Conservation (phyloP, 1,140 invertebrate genomes). For the Penaeus vannamei region DNA sequence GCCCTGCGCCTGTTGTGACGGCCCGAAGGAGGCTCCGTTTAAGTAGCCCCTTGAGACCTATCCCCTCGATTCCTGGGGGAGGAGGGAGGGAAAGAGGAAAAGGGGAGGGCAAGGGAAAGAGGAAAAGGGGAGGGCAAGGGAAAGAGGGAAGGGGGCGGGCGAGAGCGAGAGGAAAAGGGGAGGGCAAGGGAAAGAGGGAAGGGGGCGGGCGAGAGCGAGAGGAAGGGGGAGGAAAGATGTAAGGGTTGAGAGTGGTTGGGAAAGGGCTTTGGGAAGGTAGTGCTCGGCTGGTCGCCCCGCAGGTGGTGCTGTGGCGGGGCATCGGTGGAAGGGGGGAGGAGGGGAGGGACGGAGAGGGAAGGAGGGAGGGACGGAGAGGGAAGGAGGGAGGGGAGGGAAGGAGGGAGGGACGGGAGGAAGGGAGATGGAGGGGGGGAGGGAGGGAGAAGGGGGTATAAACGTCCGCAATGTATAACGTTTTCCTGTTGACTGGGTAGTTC, state of each 20-base stretch:
- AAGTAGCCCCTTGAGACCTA: constrained; percentile 26
- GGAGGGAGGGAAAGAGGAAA: neutral
- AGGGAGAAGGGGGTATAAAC: neutral
- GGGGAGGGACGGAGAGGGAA: neutral
- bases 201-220: neutral
- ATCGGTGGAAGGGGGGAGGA: neutral
- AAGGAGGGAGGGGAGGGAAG: neutral
- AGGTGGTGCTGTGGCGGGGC: too few species aligned
- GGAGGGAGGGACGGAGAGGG: neutral
- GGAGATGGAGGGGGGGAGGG: neutral
- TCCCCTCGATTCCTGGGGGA: neutral
- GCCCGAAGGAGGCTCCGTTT: constrained; percentile 4
- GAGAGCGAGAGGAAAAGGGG: neutral
- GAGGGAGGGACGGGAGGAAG: neutral
- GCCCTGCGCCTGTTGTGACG: constrained; percentile 44
- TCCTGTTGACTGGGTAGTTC: neutral
- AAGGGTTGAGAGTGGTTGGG: too few species aligned
- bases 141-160: neutral
- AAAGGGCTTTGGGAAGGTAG: too few species aligned
- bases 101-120: neutral
- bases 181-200: neutral
- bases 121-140: neutral
- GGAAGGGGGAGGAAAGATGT: neutral
- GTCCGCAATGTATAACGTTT: too few species aligned
- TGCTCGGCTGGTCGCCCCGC: too few species aligned